Evolutionary conservation across 2,888 invertebrate species (phyloP), one percentile per base, ranked within the genome.

Genomic region (Acleris literana): DNA sequence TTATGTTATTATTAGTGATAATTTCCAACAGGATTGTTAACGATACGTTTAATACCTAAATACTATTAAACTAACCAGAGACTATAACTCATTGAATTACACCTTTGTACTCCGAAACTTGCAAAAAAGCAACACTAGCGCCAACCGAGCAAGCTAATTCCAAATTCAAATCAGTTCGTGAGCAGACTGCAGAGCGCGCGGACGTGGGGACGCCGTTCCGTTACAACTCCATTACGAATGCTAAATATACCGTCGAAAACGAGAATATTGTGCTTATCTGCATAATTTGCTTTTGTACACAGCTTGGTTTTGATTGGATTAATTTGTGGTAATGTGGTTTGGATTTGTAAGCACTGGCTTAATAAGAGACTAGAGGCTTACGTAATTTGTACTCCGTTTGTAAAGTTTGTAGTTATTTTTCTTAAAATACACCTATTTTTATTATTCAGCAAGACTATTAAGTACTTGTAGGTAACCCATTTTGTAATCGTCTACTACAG

Each of bases 91-190:
- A 46, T n/a, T 46, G 17, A 46, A 46, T 39, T 18, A 22, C 51
- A 51, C 11, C 51, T 22, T 13, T 51, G 51, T 51, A 18, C 51
- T 17, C 13, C 17, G 6, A 46, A 46, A 46, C 46, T n/a, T 46
- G 46, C 16, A 46, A 46, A 81, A 83, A 79, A 76, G 79, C 74
- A 68, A 77, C 74, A 74, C 73, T 79, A 78, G 71, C 75, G 74
- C 76, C 80, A 84, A 77, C 81, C 72, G 72, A 81, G 81, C 84
- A 81, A 80, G 81, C 80, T 82, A 87, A 89, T 88, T 88, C 88
- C 78, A 86, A 88, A 90, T 90, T 90, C 87, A 90, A 90, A 90
- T 89, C 89, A 90, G 87, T 89, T 87, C 89, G 90, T 89, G 90
- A 90, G 87, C 79, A 61, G 88, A 81, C 86, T 90, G 85, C 83